Evolutionary conservation across 2,113 vertebrate genomes (phyloP).

Genomic region (Alectura lathami): DNA sequence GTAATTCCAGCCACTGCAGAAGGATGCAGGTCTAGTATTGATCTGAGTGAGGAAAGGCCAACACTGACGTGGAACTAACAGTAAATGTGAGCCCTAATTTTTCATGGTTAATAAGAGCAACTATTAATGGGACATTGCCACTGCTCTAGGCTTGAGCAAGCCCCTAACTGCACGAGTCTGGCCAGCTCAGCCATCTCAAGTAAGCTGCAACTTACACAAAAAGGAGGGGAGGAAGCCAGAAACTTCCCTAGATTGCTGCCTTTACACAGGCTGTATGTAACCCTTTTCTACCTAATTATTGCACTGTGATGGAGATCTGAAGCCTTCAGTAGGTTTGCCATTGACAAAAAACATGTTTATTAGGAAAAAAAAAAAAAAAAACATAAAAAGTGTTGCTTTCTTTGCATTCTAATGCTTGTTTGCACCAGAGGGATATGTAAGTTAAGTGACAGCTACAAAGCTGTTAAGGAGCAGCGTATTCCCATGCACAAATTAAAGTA

Average conservation of each 20-base stretch:
- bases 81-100: not conserved
- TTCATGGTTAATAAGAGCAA: not conserved
- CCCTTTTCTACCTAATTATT: not conserved
- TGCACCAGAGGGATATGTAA: not conserved
- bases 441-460: not conserved
- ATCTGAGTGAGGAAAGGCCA: not conserved
- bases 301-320: not conserved
- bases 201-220: not conserved
- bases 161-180: not conserved
- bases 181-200: rapidly evolving
- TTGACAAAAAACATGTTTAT: too few relatives aligned
- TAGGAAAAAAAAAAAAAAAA: not conserved
- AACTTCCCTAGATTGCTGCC: not conserved
- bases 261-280: not conserved
- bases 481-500: not conserved
- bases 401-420: not conserved
- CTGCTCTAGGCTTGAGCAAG: not conserved
- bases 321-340: too few relatives aligned
- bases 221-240: not conserved
- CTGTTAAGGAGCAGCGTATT: not conserved
- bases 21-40: not conserved
- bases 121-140: rapidly evolving
- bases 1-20: conserved; percentile 20
- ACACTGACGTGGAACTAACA: not conserved
- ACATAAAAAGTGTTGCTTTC: not conserved